phyloP scores from a whole-genome alignment of 2,888 invertebrate genomes.

The Euclidia mi region DNA sequence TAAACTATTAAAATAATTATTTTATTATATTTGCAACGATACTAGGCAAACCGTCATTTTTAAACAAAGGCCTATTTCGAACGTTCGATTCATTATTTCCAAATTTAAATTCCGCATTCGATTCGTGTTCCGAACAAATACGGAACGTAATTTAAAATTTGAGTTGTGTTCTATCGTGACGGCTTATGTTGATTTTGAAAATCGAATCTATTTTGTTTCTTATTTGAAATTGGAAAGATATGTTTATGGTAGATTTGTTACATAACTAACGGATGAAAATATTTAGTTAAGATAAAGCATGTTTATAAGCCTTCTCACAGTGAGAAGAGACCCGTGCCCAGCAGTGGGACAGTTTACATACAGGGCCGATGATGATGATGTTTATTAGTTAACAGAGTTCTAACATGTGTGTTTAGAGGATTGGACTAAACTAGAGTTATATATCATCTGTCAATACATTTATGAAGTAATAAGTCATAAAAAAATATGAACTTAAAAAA shows the following conservation, averaged over 20 bases:
- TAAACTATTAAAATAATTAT: too few species aligned
- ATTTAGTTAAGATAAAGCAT: neutral
- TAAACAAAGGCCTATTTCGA: constrained; percentile 7
- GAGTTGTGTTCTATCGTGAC: constrained; percentile 27
- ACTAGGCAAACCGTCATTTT: neutral
- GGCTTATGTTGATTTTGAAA: constrained; percentile 29
- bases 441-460: too few species aligned
- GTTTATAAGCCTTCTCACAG: too few species aligned
- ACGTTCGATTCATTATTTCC: constrained; percentile 18
- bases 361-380: too few species aligned
- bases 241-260: constrained; percentile 12
- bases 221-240: constrained; percentile 7
- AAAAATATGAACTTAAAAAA: too few species aligned
- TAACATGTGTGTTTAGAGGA: too few species aligned
- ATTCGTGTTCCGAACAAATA: constrained; percentile 22
- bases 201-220: constrained; percentile 15
- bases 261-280: neutral
- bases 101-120: constrained; percentile 38
- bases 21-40: too few species aligned
- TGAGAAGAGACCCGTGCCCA: too few species aligned
- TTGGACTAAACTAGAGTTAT: too few species aligned
- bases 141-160: constrained; percentile 25
- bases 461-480: too few species aligned
- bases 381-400: too few species aligned
- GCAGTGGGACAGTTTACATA: too few species aligned